Percentiles rank a stretch among this genome's conserved stretches.
Conservation (phyloP, 1,140 invertebrate species). For the Platyura marginata region DNA sequence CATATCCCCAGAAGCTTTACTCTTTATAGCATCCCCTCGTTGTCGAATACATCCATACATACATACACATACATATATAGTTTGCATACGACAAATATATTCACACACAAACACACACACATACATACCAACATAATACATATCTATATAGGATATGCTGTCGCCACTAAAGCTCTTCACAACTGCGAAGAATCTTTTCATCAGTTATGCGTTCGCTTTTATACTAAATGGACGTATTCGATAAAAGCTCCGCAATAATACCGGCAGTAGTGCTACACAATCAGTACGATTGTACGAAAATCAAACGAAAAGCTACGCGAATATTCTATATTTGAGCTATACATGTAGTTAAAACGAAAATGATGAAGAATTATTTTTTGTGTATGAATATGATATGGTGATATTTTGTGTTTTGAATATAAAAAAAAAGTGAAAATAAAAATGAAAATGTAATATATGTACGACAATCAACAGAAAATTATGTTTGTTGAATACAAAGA, state of each 20-base stretch:
- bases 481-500: not conserved
- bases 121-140: too few relatives aligned
- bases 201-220: not conserved
- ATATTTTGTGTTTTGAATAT: not conserved
- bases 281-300: too few relatives aligned
- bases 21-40: not conserved
- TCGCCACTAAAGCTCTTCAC: not conserved
- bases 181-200: not conserved
- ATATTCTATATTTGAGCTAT: too few relatives aligned
- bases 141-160: not conserved
- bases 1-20: not conserved
- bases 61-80: too few relatives aligned
- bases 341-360: not conserved
- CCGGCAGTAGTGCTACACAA: not conserved
- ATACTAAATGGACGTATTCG: not conserved
- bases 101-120: too few relatives aligned
- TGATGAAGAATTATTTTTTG: not conserved
- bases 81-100: too few relatives aligned
- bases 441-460: not conserved
- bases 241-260: too few relatives aligned
- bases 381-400: not conserved
- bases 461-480: not conserved
- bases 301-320: not conserved
- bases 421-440: not conserved
- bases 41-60: not conserved